These are phyloP conservation scores for Fistularia tabacaria DNA, from an alignment of 2,797 vertebrate genomes.

Conservation along the genomic window DNA sequence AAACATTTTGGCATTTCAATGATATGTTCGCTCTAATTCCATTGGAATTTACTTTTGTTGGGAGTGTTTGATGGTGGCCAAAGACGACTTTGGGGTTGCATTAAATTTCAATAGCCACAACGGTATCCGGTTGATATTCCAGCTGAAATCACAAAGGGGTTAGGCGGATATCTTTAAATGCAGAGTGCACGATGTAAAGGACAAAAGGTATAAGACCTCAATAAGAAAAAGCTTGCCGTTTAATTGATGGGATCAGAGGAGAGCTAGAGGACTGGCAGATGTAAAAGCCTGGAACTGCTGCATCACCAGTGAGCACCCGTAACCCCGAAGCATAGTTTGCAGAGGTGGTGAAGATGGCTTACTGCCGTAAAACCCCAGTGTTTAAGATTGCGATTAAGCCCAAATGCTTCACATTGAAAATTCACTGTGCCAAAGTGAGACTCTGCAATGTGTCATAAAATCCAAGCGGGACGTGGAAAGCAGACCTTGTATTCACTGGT, in stretches of 20 bases:
- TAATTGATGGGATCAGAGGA: slow-evolving; percentile 61
- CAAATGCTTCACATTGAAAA: slow-evolving; percentile 36
- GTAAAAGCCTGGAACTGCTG: slow-evolving; percentile 36
- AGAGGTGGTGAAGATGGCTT: slow-evolving; percentile 48
- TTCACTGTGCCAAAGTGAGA: slow-evolving; percentile 22
- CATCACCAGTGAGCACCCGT: slow-evolving; percentile 31
- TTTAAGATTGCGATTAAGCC: slow-evolving; percentile 44
- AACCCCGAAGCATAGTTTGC: slow-evolving; percentile 49
- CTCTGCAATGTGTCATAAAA: slow-evolving; percentile 34
- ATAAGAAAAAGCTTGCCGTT: slow-evolving; percentile 41
- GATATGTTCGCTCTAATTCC: no score
- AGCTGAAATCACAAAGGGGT: slow-evolving; percentile 9
- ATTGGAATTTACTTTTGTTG: no score
- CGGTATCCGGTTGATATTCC: slow-evolving; percentile 15
- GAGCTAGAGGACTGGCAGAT: slow-evolving; percentile 50
- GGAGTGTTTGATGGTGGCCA: no score
- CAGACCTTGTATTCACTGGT: slow-evolving; percentile 20
- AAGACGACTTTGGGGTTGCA: no score
- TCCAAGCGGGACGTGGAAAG: slow-evolving; percentile 20
- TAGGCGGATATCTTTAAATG: slow-evolving; percentile 20
- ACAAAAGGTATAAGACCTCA: slow-evolving; percentile 44
- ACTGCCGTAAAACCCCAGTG: slow-evolving; percentile 28
- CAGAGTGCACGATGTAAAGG: slow-evolving; percentile 34
- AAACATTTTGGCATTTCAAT: no score
- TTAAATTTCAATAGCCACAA: no score